Conservation (phyloP, 1,140 invertebrate species). For the Apis laboriosa region DNA sequence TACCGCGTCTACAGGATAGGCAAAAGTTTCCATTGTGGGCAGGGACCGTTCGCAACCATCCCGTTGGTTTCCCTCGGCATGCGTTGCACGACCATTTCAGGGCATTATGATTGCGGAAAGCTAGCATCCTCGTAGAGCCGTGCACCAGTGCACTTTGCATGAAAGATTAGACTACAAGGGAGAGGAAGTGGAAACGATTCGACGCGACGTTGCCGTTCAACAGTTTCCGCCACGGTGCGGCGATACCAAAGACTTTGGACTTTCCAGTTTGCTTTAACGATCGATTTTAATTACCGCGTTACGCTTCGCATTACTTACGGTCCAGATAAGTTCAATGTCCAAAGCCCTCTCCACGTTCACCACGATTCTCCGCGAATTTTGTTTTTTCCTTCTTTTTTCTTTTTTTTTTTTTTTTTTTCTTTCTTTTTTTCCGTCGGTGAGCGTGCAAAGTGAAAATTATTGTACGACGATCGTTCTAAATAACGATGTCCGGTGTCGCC, state of each 20-base stretch:
- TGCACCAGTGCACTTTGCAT: slow-evolving; percentile 24
- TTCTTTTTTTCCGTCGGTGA: background rate
- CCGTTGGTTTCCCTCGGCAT: background rate
- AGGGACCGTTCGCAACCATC: slow-evolving; percentile 8
- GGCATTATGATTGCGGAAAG: slow-evolving; percentile 45
- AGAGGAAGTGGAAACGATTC: slow-evolving; percentile 6
- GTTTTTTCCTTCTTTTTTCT: background rate
- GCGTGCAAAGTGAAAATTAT: background rate
- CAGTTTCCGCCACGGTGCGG: background rate
- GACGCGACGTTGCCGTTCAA: background rate
- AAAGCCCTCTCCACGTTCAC: no score
- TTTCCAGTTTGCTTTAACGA: background rate
- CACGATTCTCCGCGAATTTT: background rate
- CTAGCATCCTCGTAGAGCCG: background rate
- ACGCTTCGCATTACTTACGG: no score
- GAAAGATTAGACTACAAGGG: slow-evolving; percentile 38
- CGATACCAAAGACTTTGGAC: background rate
- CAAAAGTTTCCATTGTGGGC: slow-evolving; percentile 41
- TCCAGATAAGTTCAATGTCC: no score
- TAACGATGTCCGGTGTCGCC: no score
- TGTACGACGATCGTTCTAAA: no score
- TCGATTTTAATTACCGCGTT: slow-evolving; percentile 1
- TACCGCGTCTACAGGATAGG: slow-evolving; percentile 21
- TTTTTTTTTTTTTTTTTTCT: no score
- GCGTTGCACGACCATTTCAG: slow-evolving; percentile 27